A percentile compares a stretch with the other conserved stretches of the same genome.
Evolutionary conservation across 2,888 invertebrate genomes (phyloP).

Genomic region (Sesia apiformis): DNA sequence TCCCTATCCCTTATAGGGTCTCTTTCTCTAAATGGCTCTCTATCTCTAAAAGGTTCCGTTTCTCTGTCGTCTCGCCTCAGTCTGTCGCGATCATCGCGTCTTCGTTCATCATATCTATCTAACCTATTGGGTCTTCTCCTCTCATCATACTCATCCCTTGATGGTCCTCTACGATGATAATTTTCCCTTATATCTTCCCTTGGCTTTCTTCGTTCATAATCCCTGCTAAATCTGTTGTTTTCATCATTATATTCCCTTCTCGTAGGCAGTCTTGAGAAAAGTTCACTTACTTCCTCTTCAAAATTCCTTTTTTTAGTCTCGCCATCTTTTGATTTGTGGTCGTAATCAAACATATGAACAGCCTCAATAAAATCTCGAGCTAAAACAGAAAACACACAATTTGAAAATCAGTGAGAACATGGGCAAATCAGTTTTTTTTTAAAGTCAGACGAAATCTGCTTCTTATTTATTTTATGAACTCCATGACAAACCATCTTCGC

Average conservation of each 20-base stretch:
- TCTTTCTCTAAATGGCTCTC: constrained; percentile 1
- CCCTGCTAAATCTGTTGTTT: constrained; percentile 20
- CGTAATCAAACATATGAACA: constrained; percentile 81
- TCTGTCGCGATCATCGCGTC: constrained; percentile 33
- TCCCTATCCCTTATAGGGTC: constrained; percentile 20
- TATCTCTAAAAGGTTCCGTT: constrained; percentile 16
- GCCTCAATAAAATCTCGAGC: constrained; percentile 76
- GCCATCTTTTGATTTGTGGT: constrained; percentile 73
- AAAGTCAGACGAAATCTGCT: no score
- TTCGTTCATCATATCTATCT: constrained; percentile 26
- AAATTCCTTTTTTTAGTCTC: constrained; percentile 46
- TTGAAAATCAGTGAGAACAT: no score
- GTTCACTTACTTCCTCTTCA: constrained; percentile 49
- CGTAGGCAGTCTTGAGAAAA: constrained; percentile 40
- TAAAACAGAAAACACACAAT: constrained; percentile 23
- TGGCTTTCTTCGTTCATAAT: constrained; percentile 19
- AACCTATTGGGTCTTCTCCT: constrained; percentile 17
- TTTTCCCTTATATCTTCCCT: constrained; percentile 23
- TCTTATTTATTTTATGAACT: no score
- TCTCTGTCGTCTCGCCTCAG: constrained; percentile 20
- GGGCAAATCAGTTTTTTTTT: no score
- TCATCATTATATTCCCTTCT: constrained; percentile 25
- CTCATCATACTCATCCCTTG: constrained; percentile 22
- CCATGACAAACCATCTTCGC: no score
- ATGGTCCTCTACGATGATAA: constrained; percentile 12